phyloP scores from a whole-genome alignment of 2,797 vertebrate genomes.

The Thalassophryne amazonica region DNA sequence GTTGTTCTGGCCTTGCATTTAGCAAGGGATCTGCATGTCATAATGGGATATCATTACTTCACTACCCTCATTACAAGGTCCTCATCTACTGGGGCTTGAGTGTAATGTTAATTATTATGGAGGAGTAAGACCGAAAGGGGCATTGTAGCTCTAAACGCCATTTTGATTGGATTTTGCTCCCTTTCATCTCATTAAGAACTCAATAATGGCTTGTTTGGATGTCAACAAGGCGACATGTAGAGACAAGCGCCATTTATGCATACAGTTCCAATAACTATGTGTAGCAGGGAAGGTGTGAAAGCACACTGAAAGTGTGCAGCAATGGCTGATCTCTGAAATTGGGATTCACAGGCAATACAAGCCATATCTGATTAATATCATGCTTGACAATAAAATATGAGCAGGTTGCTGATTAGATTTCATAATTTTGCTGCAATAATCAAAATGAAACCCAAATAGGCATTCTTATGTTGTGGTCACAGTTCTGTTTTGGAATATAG shows the following conservation, averaged over 20 bases:
- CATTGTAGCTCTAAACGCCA: slow-evolving; percentile 54
- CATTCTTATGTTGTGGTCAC: too few species aligned
- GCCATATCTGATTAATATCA: too few species aligned
- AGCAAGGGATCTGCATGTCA: slow-evolving; percentile 70
- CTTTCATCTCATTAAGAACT: slow-evolving; percentile 62
- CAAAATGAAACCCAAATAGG: too few species aligned
- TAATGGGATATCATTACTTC: slow-evolving; percentile 80
- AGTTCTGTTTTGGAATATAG: too few species aligned
- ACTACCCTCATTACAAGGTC: slow-evolving; percentile 73
- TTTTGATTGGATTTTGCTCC: slow-evolving; percentile 59
- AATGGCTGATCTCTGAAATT: too few species aligned
- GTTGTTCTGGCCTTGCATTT: slow-evolving; percentile 53
- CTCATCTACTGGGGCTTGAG: slow-evolving; percentile 66
- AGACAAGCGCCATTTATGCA: neutral
- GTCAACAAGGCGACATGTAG: slow-evolving; percentile 18
- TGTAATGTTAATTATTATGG: slow-evolving; percentile 72
- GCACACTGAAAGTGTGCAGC: too few species aligned
- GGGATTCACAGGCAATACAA: too few species aligned
- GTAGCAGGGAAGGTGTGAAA: too few species aligned
- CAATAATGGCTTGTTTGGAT: slow-evolving; percentile 41
- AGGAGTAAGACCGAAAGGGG: slow-evolving; percentile 39
- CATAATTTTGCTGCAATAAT: too few species aligned
- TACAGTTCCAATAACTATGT: neutral
- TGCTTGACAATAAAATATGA: too few species aligned
- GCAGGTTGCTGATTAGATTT: too few species aligned